phyloP scores from a whole-genome alignment of 2,113 vertebrate genomes.

The Lynx canadensis region DNA sequence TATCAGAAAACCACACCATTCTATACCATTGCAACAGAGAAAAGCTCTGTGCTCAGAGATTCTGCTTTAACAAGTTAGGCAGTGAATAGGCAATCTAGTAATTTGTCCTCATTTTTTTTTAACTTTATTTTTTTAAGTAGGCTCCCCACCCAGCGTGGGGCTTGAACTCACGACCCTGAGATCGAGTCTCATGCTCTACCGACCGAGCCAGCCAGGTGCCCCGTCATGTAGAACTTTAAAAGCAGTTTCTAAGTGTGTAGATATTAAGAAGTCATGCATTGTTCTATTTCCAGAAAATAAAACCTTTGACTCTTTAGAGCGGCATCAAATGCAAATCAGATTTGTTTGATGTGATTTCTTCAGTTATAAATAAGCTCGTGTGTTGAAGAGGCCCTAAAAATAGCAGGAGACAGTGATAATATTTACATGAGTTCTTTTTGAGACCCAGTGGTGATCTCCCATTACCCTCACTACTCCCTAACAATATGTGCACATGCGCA shows the following conservation, averaged over 20 bases:
- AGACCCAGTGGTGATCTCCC: neutral
- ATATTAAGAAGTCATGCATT: neutral
- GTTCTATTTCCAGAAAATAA: neutral
- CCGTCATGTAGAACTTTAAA: neutral
- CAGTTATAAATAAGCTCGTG: too few species aligned
- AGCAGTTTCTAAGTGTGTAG: neutral
- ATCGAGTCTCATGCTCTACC: neutral
- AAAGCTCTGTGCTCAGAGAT: neutral
- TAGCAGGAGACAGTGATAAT: neutral
- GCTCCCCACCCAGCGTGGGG: neutral
- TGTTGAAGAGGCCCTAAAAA: neutral
- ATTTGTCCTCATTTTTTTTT: neutral
- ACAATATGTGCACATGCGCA: accelerated
- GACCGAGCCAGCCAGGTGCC: neutral
- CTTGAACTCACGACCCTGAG: neutral
- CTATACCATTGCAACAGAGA: neutral
- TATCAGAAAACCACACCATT: slow-evolving; percentile 44
- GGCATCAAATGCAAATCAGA: neutral
- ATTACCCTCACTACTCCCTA: neutral
- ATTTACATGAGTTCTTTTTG: neutral
- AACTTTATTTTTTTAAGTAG: neutral
- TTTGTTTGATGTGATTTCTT: neutral
- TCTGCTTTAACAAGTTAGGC: neutral
- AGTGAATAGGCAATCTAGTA: neutral
- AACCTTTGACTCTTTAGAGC: neutral